Evolutionary conservation across 2,797 vertebrate species (phyloP).

Genomic region (Arrhamphus sclerolepis): DNA sequence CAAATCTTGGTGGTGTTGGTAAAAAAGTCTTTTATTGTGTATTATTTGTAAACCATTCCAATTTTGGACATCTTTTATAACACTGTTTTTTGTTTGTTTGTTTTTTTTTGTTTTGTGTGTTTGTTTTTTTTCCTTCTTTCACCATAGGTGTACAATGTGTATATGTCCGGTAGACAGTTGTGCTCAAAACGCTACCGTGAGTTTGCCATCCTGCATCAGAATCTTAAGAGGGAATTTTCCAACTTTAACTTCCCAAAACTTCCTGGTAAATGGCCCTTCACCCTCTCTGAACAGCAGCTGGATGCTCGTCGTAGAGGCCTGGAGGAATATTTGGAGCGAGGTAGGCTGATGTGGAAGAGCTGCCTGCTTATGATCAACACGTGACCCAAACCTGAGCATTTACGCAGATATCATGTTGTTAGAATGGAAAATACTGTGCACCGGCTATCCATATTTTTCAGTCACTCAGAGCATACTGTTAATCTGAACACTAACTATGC

Average conservation of each 20-base stretch:
- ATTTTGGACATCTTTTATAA: neutral
- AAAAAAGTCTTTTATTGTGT: too few relatives aligned
- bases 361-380: neutral
- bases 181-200: slow-evolving; percentile 96
- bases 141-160: slow-evolving; percentile 92
- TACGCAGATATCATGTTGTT: too few relatives aligned
- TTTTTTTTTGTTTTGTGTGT: too few relatives aligned
- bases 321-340: slow-evolving; percentile 90
- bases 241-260: slow-evolving; percentile 94
- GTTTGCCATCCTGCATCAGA: slow-evolving; percentile 94
- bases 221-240: slow-evolving; percentile 93
- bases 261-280: slow-evolving; percentile 97
- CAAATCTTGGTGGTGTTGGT: too few relatives aligned
- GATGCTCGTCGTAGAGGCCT: slow-evolving; percentile 91
- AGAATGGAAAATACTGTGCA: too few relatives aligned
- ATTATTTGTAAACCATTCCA: too few relatives aligned
- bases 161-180: slow-evolving; percentile 94
- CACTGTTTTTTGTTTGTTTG: too few relatives aligned
- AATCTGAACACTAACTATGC: neutral
- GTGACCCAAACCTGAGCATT: too few relatives aligned
- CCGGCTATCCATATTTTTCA: too few relatives aligned
- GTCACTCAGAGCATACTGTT: too few relatives aligned
- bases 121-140: slow-evolving; percentile 3
- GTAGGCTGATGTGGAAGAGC: slow-evolving; percentile 47
- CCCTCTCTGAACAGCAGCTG: slow-evolving; percentile 94